Evolutionary conservation across 2,888 invertebrate species (phyloP).

Genomic region (Rhagophthalmus giganteus): DNA sequence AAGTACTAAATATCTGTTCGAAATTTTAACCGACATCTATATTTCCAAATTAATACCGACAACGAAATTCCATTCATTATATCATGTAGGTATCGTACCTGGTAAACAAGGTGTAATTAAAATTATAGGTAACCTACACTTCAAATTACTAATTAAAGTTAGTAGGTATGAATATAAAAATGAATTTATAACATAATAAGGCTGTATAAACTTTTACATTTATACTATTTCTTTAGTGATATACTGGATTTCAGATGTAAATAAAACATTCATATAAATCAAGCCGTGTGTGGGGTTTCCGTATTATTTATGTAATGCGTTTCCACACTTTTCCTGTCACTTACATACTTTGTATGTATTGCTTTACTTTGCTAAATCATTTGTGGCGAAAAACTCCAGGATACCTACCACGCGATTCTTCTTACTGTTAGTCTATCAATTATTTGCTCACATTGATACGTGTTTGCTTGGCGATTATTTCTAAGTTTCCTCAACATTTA

Average conservation of each 20-base stretch:
- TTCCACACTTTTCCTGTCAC: constrained; percentile 29
- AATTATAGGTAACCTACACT: too few species aligned
- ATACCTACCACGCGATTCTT: constrained; percentile 9
- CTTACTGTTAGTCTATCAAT: constrained; percentile 3
- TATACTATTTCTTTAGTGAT: neutral
- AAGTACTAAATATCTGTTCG: too few species aligned
- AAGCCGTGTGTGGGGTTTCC: constrained; percentile 9
- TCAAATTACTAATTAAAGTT: neutral
- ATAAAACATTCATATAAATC: neutral
- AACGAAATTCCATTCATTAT: too few species aligned
- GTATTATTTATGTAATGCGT: constrained; percentile 37
- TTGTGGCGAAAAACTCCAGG: constrained; percentile 3
- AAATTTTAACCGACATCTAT: too few species aligned
- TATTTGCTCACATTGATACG: constrained; percentile 1
- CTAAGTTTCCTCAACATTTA: too few species aligned
- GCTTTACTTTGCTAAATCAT: constrained; percentile 17
- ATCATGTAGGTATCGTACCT: too few species aligned
- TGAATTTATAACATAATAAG: constrained; percentile 2
- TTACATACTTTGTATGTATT: constrained; percentile 27
- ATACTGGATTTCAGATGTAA: neutral
- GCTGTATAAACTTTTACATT: neutral
- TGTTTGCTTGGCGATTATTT: too few species aligned
- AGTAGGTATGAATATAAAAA: neutral
- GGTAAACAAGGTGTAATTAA: too few species aligned
- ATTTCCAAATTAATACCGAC: neutral